Evolutionary conservation across 2,797 vertebrate species (phyloP), one percentile per base, ranked within the genome.

Genomic region (Jordanella pulchra): DNA sequence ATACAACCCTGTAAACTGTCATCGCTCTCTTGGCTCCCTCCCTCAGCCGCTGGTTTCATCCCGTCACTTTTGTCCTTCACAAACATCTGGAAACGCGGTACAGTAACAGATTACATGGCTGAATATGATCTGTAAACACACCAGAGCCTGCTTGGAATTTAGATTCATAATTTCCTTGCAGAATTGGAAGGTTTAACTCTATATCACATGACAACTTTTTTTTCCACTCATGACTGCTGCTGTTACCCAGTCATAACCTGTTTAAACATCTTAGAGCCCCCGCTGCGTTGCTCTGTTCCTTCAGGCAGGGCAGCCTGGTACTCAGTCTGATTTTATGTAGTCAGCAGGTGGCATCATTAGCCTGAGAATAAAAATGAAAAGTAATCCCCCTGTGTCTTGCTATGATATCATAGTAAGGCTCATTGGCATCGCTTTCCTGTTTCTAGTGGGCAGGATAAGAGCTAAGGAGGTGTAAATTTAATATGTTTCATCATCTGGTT

Each of bases 271-370:
- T 82, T 9, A 74, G 87, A 79, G 83, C 81, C 88, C n/a, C 80
- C 83, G 56, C 66, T 81, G 89, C 42, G 76, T 35, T 72, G 51
- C 76, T 80, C 71, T 71, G 78, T 73, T 90, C 88, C 89, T 91
- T 61, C 73, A 84, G 89, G 91, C 90, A 84, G 76, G 55, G 4
- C 67, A 86, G 82, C 78, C 67, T 87, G 81, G 76, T 87, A 79
- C 85, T 85, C 68, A 86, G 90, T 72, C 86, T 80, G 90, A 91
- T 94, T 94, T 95, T 91, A 93, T 94, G 90, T 92, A 93, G 94
- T 95, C 95, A 95, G 94, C 94, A 95, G 95, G 94, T 95, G 94
- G 94, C 94, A 95, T 95, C 94, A 95, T 95, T 94, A 95, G 91
- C 92, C 92, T 93, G 90, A 92, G 87, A 94, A 94, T 94, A 94